A percentile compares a stretch with the other conserved stretches of the same genome.
Evolutionary conservation across 2,888 invertebrate genomes (phyloP).

Genomic region (Phyllotreta cruciferae): DNA sequence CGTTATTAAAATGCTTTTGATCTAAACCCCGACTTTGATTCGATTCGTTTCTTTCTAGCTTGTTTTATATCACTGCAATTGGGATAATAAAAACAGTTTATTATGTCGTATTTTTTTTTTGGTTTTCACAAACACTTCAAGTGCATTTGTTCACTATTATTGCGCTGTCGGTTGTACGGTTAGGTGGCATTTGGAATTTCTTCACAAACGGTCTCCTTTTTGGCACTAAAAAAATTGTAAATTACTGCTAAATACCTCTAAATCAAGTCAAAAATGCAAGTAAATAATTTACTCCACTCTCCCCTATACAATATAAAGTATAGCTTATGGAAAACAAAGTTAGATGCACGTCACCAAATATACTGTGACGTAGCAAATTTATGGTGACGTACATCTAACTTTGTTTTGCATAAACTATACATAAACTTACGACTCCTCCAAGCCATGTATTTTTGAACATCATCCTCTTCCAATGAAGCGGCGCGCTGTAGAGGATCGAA

Average conservation of each 20-base stretch:
- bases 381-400: too few species aligned
- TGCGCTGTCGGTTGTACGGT: not conserved
- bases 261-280: too few species aligned
- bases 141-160: slow-evolving; percentile 22
- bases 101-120: too few species aligned
- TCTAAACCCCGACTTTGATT: slow-evolving; percentile 34
- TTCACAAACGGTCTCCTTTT: slow-evolving; percentile 37
- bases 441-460: slow-evolving; percentile 47
- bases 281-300: not conserved
- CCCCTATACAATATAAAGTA: not conserved
- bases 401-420: too few species aligned
- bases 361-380: too few species aligned
- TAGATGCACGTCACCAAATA: too few species aligned
- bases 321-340: slow-evolving; percentile 9
- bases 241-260: too few species aligned
- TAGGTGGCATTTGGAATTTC: slow-evolving; percentile 3
- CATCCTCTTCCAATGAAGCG: slow-evolving; percentile 43
- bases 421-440: slow-evolving; percentile 50
- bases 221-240: slow-evolving; percentile 39
- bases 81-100: too few species aligned
- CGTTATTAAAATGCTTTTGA: slow-evolving; percentile 61
- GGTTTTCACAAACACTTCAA: slow-evolving; percentile 5
- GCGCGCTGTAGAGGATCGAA: slow-evolving; percentile 36
- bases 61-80: too few species aligned
- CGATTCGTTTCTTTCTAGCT: not conserved